These are phyloP conservation scores for Plagiodera versicolora DNA, from an alignment of 2,888 invertebrate species.

Conservation along the genomic window DNA sequence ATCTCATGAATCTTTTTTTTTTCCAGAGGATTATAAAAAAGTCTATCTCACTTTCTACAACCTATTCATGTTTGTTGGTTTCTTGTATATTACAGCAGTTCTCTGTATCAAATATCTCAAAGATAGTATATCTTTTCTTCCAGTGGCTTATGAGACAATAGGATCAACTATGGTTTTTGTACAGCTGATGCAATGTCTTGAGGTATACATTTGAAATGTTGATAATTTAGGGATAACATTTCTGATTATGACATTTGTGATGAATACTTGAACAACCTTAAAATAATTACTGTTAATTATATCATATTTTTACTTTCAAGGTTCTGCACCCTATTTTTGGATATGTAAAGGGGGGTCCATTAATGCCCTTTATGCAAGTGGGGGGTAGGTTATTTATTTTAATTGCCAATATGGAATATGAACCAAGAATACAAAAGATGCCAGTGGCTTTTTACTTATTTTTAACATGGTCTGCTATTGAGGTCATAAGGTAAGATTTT, in stretches of 20 bases:
- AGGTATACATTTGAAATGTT: slow-evolving; percentile 51
- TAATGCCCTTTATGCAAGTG: slow-evolving; percentile 78
- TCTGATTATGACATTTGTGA: too few species aligned
- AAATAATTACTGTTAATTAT: too few species aligned
- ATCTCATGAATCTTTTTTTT: background rate
- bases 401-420: slow-evolving; percentile 81
- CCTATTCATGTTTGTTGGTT: slow-evolving; percentile 86
- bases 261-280: too few species aligned
- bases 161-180: slow-evolving; percentile 79
- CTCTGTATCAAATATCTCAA: slow-evolving; percentile 74
- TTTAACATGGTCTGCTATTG: slow-evolving; percentile 78
- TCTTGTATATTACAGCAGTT: slow-evolving; percentile 72
- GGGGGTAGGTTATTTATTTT: slow-evolving; percentile 71
- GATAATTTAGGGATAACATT: too few species aligned
- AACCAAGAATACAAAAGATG: slow-evolving; percentile 83
- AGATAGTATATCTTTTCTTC: slow-evolving; percentile 72
- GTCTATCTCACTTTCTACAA: slow-evolving; percentile 89
- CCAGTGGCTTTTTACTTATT: slow-evolving; percentile 89
- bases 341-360: slow-evolving; percentile 76
- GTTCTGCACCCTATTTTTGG: slow-evolving; percentile 88
- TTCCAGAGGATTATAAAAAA: slow-evolving; percentile 74
- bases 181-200: slow-evolving; percentile 81
- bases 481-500: slow-evolving; percentile 72
- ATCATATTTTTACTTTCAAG: background rate
- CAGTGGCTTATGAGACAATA: slow-evolving; percentile 71